A percentile compares a stretch with the other conserved stretches of the same genome.
Evolutionary conservation across 2,888 invertebrate genomes (phyloP).

Genomic region (Perizoma flavofasciatum): DNA sequence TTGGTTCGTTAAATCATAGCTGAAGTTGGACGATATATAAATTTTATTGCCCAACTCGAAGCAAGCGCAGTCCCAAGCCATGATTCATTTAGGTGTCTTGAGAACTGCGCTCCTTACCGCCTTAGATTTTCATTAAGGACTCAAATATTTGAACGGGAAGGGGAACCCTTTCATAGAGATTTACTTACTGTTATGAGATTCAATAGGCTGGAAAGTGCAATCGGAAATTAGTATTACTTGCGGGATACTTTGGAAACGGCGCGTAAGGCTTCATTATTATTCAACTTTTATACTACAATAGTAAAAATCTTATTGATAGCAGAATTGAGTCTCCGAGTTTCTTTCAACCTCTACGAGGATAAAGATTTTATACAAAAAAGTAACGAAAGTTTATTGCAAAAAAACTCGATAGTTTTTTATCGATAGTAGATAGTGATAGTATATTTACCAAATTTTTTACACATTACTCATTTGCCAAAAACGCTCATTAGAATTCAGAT

Average conservation of each 20-base stretch:
- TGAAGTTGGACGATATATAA: conserved; percentile 76
- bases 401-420: too few relatives aligned
- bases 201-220: conserved; percentile 40
- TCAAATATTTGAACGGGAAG: conserved; percentile 70
- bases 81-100: conserved; percentile 74
- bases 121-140: conserved; percentile 77
- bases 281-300: conserved; percentile 9
- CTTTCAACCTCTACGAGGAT: too few relatives aligned
- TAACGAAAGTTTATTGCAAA: too few relatives aligned
- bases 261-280: conserved; percentile 18
- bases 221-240: conserved; percentile 32
- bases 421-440: too few relatives aligned
- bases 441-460: too few relatives aligned
- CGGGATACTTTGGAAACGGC: conserved; percentile 18
- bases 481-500: conserved; percentile 14
- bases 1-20: conserved; percentile 77
- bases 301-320: conserved; percentile 9
- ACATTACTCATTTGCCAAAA: too few relatives aligned
- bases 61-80: conserved; percentile 58
- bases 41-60: conserved; percentile 69
- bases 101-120: conserved; percentile 62
- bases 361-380: too few relatives aligned
- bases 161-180: conserved; percentile 38
- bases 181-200: conserved; percentile 39
- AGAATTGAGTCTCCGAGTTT: conserved; percentile 1